A percentile compares a stretch with the other conserved stretches of the same genome.
Evolutionary conservation across 92 coral and sea anemone genomes (phyloP).

Genomic region (Isaurus tuberculatus): DNA sequence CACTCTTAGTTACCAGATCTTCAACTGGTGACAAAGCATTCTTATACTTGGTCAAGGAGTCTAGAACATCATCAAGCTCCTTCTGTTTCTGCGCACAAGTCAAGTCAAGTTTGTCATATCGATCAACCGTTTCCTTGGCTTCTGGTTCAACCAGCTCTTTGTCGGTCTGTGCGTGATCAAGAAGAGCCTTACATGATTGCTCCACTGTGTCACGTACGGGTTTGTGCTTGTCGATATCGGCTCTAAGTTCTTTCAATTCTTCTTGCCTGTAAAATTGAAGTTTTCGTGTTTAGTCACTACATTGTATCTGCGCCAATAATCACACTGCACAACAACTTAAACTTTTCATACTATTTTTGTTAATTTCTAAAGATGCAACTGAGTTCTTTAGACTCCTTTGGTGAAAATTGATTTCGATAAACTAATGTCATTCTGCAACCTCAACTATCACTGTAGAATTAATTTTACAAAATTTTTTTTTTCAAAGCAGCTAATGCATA

Average conservation of each 20-base stretch:
- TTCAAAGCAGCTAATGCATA: too few species aligned
- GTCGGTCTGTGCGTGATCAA: conserved; percentile 79
- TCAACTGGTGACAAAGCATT: conserved; percentile 75
- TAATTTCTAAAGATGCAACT: too few species aligned
- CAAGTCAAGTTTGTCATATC: conserved; percentile 81
- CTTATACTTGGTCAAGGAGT: conserved; percentile 60
- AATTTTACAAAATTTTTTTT: too few species aligned
- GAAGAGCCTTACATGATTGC: conserved; percentile 70
- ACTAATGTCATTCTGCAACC: too few species aligned
- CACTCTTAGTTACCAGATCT: conserved; percentile 68
- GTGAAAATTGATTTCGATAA: too few species aligned
- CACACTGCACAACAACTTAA: too few species aligned
- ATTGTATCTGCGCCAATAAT: too few species aligned
- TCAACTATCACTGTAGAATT: too few species aligned
- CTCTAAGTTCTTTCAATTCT: conserved; percentile 53
- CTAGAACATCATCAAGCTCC: conserved; percentile 65
- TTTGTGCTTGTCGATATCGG: conserved; percentile 76
- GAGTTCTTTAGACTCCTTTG: too few species aligned
- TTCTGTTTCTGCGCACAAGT: conserved; percentile 69
- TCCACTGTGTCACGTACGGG: conserved; percentile 84
- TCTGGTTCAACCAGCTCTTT: conserved; percentile 69
- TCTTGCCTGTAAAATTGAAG: conserved; percentile 35
- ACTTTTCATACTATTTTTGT: too few species aligned
- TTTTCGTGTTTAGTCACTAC: background rate
- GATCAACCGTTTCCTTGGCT: conserved; percentile 78